Conservation (phyloP, 2,797 vertebrate species). For the Phalanger gymnotis region DNA sequence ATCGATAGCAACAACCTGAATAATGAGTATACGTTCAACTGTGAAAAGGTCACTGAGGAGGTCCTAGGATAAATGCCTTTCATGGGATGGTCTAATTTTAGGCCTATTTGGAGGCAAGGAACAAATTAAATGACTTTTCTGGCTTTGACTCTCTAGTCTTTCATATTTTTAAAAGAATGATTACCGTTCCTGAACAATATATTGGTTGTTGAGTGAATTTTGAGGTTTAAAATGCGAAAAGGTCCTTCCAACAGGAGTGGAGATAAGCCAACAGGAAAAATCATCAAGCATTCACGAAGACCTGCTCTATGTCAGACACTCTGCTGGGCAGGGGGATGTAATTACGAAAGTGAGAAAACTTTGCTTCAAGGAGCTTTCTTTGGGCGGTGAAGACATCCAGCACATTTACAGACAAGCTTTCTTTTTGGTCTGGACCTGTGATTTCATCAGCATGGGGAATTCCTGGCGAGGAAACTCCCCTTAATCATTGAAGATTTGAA, state of each 20-base stretch:
- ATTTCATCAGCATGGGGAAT: background rate
- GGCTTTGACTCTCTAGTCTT: background rate
- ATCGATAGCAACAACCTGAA: background rate
- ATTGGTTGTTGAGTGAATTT: background rate
- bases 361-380: background rate
- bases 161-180: background rate
- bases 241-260: background rate
- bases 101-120: background rate
- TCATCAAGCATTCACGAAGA: background rate
- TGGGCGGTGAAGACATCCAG: background rate
- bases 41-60: background rate
- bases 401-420: background rate
- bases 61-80: background rate
- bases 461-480: background rate
- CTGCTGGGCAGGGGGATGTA: background rate
- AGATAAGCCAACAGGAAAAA: background rate
- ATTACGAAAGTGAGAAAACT: background rate
- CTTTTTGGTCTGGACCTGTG: background rate
- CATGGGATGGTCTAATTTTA: background rate
- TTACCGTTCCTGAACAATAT: background rate
- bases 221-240: background rate
- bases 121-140: background rate
- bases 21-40: background rate
- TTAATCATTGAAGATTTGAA: background rate
- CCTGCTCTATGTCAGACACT: background rate